Evolutionary conservation across 2,113 vertebrate species (phyloP), one percentile per base, ranked within the genome.

Genomic region (Dromas ardeola): DNA sequence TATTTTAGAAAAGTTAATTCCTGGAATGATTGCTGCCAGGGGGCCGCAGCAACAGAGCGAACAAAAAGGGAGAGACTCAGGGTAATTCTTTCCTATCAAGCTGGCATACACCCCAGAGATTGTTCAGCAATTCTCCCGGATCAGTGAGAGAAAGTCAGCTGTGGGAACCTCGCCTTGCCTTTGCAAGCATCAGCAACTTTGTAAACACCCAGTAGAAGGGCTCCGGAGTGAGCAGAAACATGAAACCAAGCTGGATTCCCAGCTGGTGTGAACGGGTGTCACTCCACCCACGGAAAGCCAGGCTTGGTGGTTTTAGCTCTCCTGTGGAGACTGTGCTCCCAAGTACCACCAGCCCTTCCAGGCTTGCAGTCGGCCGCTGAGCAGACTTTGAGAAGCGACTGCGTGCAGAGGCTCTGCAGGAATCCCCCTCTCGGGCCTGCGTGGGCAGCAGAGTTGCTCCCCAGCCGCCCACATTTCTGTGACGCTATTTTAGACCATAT

Each of bases 1-100:
- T 96, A 91, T 90, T 97, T 96, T 63, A 95, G 55, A 90, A 94
- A 95, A 95, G 80, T 86, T 96, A 91, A 95, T 95, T 93, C 95
- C 80, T 91, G 89, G 53, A 96, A 93, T 38, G 63, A 71, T 81
- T 94, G 83, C 95, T 95, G 80, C 94, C 89, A 90, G 82, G 81
- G 38, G 92, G 55, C 78, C 70, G 56, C 78, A 91, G 89, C 40
- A 91, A 91, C 70, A 73, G 92, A 93, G 79, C 38, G 92, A 96
- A 96, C 74, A 95, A 91, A 95, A 79, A 81, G 36, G 84, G 72
- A 96, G 81, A 88, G 88, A 97, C 90, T 76, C 95, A 84, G 71
- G 86, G 83, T 70, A 93, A 86, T 93, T 76, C 71, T 96, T 91
- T 94, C 93, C 90, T 88, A 96, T 97, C 96, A 96, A 86, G 78